Base-by-base conservation (phyloP, 37 sponge, comb jelly and placozoan species). In the Bolinopsis microptera region DNA sequence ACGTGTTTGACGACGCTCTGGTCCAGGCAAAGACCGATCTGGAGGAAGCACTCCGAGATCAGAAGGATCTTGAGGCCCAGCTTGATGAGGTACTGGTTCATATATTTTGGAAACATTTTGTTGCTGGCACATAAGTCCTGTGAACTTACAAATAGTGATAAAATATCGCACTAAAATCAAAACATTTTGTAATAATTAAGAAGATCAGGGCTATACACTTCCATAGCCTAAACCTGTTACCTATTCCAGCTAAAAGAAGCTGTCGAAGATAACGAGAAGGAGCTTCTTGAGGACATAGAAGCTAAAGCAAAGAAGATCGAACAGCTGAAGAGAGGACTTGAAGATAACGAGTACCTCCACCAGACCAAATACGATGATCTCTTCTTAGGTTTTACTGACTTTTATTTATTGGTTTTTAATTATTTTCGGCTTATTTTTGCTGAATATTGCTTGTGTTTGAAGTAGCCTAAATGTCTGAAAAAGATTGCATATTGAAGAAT, bases 351-450 rank as follows among this genome's bases (percentile, higher is more conserved):
- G 28, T 86, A 86, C 30, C 90, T 86, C 24, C 90, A 86, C 26
- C 90, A 86, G 61, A 86, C 90, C 41, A 86, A 86, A 27, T n/a
- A 86, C 0, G 90, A 86, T 86, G 90, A 86, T 40, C 90, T 86
- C 90, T 86, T 41, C 90, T 25, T 86, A 24, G 61, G 90, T 86
- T 21, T 41, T 33, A 34, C 1, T 26, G 75, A 72, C 8, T 72
- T n/a, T n/a, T n/a, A n/a, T n/a, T 13, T 67, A 21, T n/a, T n/a
- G n/a, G n/a, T n/a, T n/a, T n/a, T n/a, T n/a, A n/a, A n/a, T n/a
- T n/a, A n/a, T n/a, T n/a, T n/a, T n/a, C n/a, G n/a, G n/a, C n/a
- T n/a, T n/a, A n/a, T n/a, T n/a, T n/a, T n/a, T n/a, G n/a, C n/a
- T n/a, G n/a, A n/a, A n/a, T n/a, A n/a, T n/a, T n/a, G n/a, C n/a